Evolutionary conservation across 2,113 vertebrate species (phyloP).

Genomic region (Xyrauchen texanus): DNA sequence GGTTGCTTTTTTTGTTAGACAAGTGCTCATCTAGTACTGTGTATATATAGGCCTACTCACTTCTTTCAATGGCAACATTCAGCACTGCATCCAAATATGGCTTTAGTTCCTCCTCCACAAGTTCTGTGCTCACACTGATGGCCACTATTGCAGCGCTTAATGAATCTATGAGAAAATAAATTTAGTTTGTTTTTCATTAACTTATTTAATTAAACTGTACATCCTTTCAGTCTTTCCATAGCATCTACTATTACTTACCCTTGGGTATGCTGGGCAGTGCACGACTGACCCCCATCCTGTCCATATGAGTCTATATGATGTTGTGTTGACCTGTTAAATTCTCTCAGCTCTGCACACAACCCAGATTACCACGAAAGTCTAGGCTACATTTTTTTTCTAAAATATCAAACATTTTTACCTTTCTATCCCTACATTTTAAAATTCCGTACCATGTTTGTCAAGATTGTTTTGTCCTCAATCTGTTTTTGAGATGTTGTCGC

Average conservation of each 20-base stretch:
- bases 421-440: no score
- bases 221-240: background rate
- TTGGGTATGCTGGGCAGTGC: conserved; percentile 50
- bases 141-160: conserved; percentile 68
- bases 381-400: background rate
- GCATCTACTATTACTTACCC: conserved; percentile 58
- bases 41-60: conserved; percentile 59
- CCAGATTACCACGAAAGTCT: no score
- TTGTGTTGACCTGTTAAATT: conserved; percentile 31
- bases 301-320: conserved; percentile 43
- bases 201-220: background rate
- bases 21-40: no score
- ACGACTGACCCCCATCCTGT: conserved; percentile 48
- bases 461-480: no score
- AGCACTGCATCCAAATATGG: conserved; percentile 73
- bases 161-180: conserved; percentile 57
- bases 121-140: conserved; percentile 72
- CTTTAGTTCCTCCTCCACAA: conserved; percentile 69
- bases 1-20: no score
- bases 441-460: no score
- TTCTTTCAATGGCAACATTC: conserved; percentile 58
- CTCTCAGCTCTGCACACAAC: conserved; percentile 54
- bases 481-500: background rate
- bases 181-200: background rate
- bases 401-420: background rate